These are phyloP conservation scores for Oncorhynchus keta DNA, from an alignment of 2,113 vertebrate species.

Conservation along the genomic window DNA sequence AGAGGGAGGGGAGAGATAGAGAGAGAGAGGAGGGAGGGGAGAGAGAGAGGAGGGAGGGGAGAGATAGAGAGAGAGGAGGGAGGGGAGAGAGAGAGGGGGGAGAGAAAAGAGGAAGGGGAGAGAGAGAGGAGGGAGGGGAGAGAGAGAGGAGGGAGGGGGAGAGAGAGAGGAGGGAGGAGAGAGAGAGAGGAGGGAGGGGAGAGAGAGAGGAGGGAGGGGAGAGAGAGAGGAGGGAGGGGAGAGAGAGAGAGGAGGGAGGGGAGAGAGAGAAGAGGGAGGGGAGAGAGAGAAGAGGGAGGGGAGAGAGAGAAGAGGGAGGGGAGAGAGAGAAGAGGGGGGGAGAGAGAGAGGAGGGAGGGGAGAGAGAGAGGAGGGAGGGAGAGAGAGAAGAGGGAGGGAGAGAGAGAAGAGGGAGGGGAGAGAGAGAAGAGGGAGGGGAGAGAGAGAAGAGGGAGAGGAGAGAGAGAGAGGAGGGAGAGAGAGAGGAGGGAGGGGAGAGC, in stretches of 20 bases:
- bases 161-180: accelerated
- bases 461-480: background rate
- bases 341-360: accelerated
- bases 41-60: no score
- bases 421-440: accelerated
- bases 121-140: accelerated
- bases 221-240: no score
- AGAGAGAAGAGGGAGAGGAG: no score
- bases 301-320: accelerated
- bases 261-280: accelerated
- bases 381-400: background rate
- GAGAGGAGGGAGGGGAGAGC: no score
- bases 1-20: background rate
- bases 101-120: no score
- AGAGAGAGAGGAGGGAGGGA: no score
- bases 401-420: accelerated
- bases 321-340: accelerated
- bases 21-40: accelerated
- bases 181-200: no score
- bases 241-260: no score
- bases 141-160: background rate
- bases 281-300: accelerated
- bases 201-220: background rate
- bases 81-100: accelerated
- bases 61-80: accelerated